These are phyloP conservation scores for Aporrectodea caliginosa DNA, from an alignment of 1,140 invertebrate genomes.

Conservation along the genomic window DNA sequence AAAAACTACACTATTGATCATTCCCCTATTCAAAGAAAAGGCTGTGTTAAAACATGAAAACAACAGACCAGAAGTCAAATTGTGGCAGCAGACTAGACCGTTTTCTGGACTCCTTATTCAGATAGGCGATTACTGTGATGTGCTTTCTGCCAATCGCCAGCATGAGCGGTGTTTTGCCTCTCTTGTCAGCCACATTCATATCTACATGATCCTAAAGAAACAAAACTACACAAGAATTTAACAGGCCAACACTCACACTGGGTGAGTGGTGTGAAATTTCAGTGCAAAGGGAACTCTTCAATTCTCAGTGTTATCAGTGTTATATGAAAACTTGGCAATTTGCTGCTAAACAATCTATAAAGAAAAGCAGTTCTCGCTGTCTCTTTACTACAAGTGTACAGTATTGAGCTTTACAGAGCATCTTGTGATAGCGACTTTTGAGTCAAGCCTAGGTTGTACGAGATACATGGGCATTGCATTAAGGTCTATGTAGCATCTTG, in stretches of 20 bases:
- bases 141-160: slow-evolving; percentile 81
- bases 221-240: slow-evolving; percentile 21
- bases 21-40: too few relatives aligned
- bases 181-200: slow-evolving; percentile 78
- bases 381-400: background rate
- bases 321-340: background rate
- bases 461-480: too few relatives aligned
- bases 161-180: slow-evolving; percentile 83
- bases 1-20: too few relatives aligned
- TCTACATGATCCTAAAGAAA: slow-evolving; percentile 71
- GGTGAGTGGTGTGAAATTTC: background rate
- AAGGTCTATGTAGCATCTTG: too few relatives aligned
- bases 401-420: too few relatives aligned
- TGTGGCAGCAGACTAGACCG: slow-evolving; percentile 78
- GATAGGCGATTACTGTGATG: slow-evolving; percentile 72
- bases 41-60: background rate
- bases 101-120: slow-evolving; percentile 74
- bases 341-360: background rate
- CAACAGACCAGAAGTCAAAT: slow-evolving; percentile 71
- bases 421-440: too few relatives aligned
- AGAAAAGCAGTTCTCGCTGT: background rate
- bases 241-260: background rate
- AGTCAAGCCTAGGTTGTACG: too few relatives aligned
- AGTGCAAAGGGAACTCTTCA: background rate
- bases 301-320: background rate